Evolutionary conservation across 2,888 invertebrate species (phyloP).

Genomic region (Eupithecia insigniata): DNA sequence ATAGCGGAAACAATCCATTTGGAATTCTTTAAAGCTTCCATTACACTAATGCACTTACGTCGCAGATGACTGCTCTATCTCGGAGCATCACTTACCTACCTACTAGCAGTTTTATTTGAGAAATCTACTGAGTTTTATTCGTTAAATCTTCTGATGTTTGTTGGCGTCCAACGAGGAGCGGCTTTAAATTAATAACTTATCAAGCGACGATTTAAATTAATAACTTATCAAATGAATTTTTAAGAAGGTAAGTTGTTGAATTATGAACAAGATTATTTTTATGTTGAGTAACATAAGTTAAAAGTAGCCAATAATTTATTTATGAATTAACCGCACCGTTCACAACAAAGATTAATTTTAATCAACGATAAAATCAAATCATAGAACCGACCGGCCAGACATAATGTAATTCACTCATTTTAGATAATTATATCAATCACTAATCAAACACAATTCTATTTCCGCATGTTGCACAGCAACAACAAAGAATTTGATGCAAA

Average conservation of each 20-base stretch:
- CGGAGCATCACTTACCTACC: conserved; percentile 20
- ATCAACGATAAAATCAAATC: neutral
- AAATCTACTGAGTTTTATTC: neutral
- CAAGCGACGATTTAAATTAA: too few relatives aligned
- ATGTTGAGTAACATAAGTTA: neutral
- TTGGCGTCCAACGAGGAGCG: conserved; percentile 6
- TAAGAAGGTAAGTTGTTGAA: neutral
- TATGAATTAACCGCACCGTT: neutral
- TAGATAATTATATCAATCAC: neutral
- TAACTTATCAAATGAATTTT: neutral
- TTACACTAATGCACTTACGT: conserved; percentile 33
- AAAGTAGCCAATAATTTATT: neutral
- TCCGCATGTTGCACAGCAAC: neutral
- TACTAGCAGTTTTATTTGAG: conserved; percentile 9
- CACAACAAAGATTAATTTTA: neutral
- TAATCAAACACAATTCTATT: neutral
- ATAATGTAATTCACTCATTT: neutral
- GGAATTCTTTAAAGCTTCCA: conserved; percentile 16
- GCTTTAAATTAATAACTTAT: neutral
- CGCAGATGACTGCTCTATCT: conserved; percentile 26
- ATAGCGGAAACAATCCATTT: neutral
- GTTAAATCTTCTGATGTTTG: neutral
- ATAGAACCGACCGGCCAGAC: neutral
- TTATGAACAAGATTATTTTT: neutral
- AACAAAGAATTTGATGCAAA: neutral